Percentiles rank a stretch among this genome's conserved stretches.
These are phyloP conservation scores for Exephanes ischioxanthus DNA, from an alignment of 2,888 invertebrate species.

Conservation along the genomic window DNA sequence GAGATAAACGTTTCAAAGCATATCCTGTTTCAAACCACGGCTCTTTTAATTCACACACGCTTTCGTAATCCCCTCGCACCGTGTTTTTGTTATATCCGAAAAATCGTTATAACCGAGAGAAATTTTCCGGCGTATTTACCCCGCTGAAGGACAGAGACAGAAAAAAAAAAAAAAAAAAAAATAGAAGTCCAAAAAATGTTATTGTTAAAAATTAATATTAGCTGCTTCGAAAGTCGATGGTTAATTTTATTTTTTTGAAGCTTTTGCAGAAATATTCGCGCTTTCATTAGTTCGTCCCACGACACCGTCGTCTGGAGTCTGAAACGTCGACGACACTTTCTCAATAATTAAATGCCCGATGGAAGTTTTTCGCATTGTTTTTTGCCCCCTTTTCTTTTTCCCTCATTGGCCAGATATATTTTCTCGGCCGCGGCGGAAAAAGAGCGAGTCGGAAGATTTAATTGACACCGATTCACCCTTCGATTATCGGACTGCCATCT, in stretches of 20 bases:
- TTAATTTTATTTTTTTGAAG: neutral
- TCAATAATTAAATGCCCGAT: conserved; percentile 74
- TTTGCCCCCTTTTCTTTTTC: neutral
- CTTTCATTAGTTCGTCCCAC: neutral
- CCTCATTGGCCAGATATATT: neutral
- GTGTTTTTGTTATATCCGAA: conserved; percentile 12
- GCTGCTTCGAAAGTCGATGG: neutral
- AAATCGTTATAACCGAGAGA: conserved; percentile 5
- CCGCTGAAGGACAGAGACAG: no score
- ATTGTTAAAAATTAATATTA: neutral
- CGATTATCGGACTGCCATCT: conserved; percentile 77
- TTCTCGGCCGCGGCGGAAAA: neutral
- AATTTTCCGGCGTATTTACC: neutral
- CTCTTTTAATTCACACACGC: neutral
- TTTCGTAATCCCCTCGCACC: neutral
- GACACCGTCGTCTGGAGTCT: neutral
- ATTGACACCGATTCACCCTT: conserved; percentile 76
- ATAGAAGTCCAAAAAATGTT: neutral
- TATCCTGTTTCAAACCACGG: conserved; percentile 14
- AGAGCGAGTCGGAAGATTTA: conserved; percentile 64
- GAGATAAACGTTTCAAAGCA: conserved; percentile 32
- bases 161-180: neutral
- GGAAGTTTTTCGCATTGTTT: neutral
- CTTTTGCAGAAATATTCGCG: neutral
- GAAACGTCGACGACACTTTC: conserved; percentile 74